These are phyloP conservation scores for Corvus cornix DNA, from an alignment of 2,113 vertebrate genomes.

Conservation along the genomic window DNA sequence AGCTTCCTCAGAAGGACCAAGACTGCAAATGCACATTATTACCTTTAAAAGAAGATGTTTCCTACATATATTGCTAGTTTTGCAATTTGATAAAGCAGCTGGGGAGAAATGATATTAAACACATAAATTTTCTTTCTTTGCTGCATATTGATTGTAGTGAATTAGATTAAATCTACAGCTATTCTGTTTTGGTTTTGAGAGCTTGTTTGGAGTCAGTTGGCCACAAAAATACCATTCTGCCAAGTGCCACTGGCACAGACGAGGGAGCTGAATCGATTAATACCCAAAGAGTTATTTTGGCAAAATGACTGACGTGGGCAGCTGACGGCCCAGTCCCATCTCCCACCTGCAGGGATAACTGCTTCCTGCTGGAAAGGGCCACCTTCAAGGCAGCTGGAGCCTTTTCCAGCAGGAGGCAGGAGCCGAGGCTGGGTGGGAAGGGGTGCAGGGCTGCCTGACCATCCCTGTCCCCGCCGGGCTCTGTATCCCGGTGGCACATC, in stretches of 20 bases:
- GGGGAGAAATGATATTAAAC: neutral
- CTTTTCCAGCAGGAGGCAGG: neutral
- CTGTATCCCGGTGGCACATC: neutral
- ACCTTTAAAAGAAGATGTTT: neutral
- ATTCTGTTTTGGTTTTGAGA: neutral
- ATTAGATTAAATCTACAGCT: neutral
- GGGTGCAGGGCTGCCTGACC: neutral
- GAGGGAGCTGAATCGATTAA: neutral
- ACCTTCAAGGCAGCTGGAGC: neutral
- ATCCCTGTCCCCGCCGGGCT: neutral
- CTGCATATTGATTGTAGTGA: neutral
- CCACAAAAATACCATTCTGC: neutral
- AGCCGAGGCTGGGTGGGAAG: neutral
- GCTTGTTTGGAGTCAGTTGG: neutral
- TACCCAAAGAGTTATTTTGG: neutral
- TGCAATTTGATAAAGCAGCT: neutral
- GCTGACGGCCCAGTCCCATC: neutral
- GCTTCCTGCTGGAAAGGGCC: neutral
- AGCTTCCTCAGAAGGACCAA: neutral
- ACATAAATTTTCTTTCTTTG: neutral
- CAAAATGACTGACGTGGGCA: neutral
- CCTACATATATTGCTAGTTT: neutral
- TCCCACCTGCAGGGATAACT: neutral
- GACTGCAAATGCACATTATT: neutral
- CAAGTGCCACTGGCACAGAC: neutral